A percentile compares a stretch with the other conserved stretches of the same genome.
phyloP scores from a whole-genome alignment of 2,797 vertebrate species.

The Halcyon chelicuti region DNA sequence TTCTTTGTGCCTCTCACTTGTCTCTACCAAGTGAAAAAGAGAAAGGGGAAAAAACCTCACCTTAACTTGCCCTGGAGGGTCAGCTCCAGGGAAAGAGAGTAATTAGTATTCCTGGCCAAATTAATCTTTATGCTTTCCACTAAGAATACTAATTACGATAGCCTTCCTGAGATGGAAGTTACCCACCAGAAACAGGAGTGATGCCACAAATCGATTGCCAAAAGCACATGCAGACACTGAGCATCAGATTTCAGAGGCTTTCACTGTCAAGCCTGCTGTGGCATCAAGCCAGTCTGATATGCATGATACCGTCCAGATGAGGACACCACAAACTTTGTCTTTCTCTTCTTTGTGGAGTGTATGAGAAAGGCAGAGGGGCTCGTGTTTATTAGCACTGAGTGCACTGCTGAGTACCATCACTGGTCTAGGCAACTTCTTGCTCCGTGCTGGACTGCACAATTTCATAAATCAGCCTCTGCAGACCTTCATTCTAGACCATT shows the following conservation, averaged over 20 bases:
- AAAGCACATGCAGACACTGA: neutral
- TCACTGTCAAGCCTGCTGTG: neutral
- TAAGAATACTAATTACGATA: constrained; percentile 4
- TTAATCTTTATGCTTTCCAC: constrained; percentile 11
- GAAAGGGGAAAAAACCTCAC: neutral
- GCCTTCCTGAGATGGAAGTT: neutral
- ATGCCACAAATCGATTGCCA: neutral
- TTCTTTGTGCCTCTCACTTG: neutral
- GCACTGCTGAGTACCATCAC: neutral
- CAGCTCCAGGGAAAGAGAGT: neutral
- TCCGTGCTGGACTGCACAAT: neutral
- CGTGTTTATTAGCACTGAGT: neutral
- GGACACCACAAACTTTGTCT: neutral
- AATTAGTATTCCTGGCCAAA: neutral
- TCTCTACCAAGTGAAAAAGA: neutral
- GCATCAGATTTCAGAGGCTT: neutral
- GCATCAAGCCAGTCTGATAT: accelerated
- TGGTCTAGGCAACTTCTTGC: neutral
- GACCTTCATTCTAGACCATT: neutral
- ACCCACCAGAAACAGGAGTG: neutral
- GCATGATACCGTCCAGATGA: neutral
- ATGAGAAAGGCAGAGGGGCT: neutral
- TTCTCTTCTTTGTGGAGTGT: neutral
- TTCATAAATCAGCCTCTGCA: neutral
- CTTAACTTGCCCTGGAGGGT: neutral